Conservation (phyloP, 2,113 vertebrate species). For the Chinchilla lanigera region DNA sequence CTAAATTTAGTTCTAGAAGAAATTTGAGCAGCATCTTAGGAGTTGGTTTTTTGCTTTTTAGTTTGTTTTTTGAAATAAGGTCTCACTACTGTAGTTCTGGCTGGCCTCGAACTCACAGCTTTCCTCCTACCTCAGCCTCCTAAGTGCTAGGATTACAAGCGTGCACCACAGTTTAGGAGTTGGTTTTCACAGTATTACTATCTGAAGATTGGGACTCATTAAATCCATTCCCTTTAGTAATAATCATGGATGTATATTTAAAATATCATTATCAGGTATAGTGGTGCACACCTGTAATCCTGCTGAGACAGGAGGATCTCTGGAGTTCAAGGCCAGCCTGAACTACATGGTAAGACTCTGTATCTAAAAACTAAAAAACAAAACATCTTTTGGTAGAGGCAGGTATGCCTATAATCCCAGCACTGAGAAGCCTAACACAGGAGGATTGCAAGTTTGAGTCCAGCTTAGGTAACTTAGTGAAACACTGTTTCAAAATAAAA, state of each 20-base stretch:
- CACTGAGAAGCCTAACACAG: background rate
- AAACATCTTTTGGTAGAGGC: background rate
- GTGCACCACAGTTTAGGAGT: background rate
- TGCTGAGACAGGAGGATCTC: background rate
- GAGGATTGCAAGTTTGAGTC: background rate
- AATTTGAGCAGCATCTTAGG: conserved; percentile 22
- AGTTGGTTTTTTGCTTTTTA: conserved; percentile 31
- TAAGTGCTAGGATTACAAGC: background rate
- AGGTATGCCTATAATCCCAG: background rate
- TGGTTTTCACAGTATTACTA: background rate
- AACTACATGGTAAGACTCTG: background rate
- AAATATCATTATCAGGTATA: background rate
- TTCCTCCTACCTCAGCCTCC: background rate
- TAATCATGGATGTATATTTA: conserved; percentile 51
- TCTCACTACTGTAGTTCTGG: background rate
- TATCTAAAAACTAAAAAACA: background rate
- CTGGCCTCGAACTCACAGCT: background rate
- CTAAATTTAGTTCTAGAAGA: conserved; percentile 52
- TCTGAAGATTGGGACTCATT: background rate
- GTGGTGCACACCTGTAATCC: background rate
- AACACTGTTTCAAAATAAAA: background rate
- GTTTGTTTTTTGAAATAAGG: background rate
- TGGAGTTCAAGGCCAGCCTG: background rate
- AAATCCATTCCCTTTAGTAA: conserved; percentile 50
- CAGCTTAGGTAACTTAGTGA: background rate